These are phyloP conservation scores for Formicarius rufipectus DNA, from an alignment of 2,113 vertebrate species.

Conservation along the genomic window DNA sequence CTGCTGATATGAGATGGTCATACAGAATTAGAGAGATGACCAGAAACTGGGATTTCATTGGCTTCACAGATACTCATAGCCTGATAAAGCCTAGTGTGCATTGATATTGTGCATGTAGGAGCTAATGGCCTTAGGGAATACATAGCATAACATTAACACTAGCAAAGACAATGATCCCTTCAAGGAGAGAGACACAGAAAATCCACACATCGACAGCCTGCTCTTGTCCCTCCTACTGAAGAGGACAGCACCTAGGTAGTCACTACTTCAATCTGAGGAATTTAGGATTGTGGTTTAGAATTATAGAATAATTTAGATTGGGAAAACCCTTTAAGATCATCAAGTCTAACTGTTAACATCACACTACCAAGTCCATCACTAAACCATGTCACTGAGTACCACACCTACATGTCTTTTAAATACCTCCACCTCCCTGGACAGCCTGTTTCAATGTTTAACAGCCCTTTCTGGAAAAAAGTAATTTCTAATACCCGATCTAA, in stretches of 20 bases:
- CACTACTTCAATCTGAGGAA: neutral
- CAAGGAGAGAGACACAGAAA: neutral
- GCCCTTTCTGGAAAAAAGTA: neutral
- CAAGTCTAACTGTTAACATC: accelerated
- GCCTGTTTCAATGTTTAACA: neutral
- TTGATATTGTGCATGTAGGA: neutral
- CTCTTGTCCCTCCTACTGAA: neutral
- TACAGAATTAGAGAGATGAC: neutral
- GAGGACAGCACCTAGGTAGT: neutral
- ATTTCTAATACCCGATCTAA: neutral
- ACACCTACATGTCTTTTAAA: neutral
- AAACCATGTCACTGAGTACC: neutral
- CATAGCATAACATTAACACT: neutral
- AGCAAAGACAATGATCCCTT: neutral
- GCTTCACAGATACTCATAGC: neutral
- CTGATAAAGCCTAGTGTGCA: neutral
- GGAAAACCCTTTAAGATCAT: neutral
- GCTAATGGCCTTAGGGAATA: neutral
- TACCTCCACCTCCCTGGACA: neutral
- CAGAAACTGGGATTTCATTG: neutral
- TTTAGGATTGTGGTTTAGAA: neutral
- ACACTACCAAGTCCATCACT: neutral
- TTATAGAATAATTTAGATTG: neutral
- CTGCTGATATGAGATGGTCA: neutral
- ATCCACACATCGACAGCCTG: accelerated